These are phyloP conservation scores for Notolepis coatsorum DNA, from an alignment of 2,797 vertebrate species.

Conservation along the genomic window DNA sequence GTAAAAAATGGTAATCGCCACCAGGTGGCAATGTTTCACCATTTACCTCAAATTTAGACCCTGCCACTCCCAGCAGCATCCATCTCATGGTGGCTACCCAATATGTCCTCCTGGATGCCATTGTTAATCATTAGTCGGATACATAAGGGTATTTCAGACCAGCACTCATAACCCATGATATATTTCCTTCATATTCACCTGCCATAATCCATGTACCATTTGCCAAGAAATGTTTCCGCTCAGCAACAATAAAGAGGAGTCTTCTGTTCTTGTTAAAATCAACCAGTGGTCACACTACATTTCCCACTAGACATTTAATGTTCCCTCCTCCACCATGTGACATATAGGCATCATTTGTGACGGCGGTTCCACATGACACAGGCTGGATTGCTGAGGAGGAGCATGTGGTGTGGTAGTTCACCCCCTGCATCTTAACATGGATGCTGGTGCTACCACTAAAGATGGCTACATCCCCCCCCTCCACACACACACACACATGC, in stretches of 20 bases:
- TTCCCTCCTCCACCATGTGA: too few relatives aligned
- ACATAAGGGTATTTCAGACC: neutral
- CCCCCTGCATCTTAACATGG: constrained; percentile 48
- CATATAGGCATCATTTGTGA: too few relatives aligned
- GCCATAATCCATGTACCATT: too few relatives aligned
- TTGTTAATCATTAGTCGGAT: constrained; percentile 13
- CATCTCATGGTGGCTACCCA: constrained; percentile 50
- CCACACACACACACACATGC: neutral
- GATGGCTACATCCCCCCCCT: constrained; percentile 49
- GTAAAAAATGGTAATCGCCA: too few relatives aligned
- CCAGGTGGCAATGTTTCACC: constrained; percentile 50
- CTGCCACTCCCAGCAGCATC: constrained; percentile 71
- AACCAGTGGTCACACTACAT: too few relatives aligned
- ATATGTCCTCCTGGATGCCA: constrained; percentile 29
- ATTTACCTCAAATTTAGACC: neutral
- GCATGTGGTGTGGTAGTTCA: constrained; percentile 60
- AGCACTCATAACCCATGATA: neutral
- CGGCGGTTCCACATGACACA: too few relatives aligned
- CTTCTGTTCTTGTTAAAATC: too few relatives aligned
- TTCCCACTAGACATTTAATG: too few relatives aligned
- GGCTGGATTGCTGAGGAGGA: constrained; percentile 56
- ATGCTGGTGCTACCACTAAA: constrained; percentile 58
- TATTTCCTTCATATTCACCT: neutral
- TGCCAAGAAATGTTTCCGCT: too few relatives aligned
- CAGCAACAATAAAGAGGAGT: too few relatives aligned